Evolutionary conservation across 35 echinoderm and acorn worm genomes (phyloP), one percentile per base, ranked within the genome.

Genomic region (Apostichopus californicus): DNA sequence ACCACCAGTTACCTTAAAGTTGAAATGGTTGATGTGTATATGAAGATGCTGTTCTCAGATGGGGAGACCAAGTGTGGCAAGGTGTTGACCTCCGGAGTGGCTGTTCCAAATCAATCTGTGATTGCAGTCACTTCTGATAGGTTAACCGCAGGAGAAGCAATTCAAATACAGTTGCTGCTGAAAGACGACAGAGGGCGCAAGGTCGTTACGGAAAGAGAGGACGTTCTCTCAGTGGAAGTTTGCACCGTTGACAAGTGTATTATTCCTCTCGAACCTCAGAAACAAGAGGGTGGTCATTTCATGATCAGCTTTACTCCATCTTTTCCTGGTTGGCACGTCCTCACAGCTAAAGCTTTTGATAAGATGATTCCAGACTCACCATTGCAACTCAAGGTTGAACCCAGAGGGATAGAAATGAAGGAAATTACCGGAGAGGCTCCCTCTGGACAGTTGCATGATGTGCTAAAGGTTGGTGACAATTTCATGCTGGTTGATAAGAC

Each of bases 31-130:
- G 25, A 68, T 20, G 20, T 1, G n/a, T 28, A 72, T 5, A 10
- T 71, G 52, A 64, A 89, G 6, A 34, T 72, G 61, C 17, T 89
- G 4, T 68, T 72, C 63, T 72, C 68, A 65, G 86, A 75, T 89
- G 86, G 86, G 20, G 61, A 68, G 64, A 89, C 86, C 10, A 89
- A 72, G 15, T 75, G 60, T 34, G 86, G 86, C 8, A n/a, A 72
- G 20, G 61, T 89, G 1, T 8, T 72, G 24, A 66, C 86, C 5
- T 72, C 57, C 4, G 68, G 61, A 53, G 86, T 89, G 12, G 17
- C 86, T 53, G 63, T 14, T 75, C 57, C 66, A 4, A 54, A 21
- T 4, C 71, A 89, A 52, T 75, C 57, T 72, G 21, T 21, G 8
- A 15, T 68, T n/a, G 57, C 22, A 28, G 26, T 55, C 5, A 57